Conservation (phyloP, 2,797 vertebrate species). For the Otolemur crassicaudatus region DNA sequence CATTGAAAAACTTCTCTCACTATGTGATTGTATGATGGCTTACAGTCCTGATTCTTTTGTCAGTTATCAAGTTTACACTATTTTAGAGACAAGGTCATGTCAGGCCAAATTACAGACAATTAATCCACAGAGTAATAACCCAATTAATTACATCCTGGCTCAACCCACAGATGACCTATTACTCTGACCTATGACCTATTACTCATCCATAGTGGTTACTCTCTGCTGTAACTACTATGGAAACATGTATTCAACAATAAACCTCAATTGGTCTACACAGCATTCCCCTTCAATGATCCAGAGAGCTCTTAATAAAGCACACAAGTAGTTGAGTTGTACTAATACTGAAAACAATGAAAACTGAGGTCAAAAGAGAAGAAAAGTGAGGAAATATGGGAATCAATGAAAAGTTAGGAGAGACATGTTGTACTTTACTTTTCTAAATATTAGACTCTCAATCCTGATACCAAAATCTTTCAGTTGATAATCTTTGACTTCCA, state of each 20-base stretch:
- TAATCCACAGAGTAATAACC: constrained; percentile 8
- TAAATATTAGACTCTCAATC: background rate
- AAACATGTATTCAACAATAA: constrained; percentile 36
- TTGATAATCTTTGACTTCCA: background rate
- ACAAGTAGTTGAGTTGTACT: background rate
- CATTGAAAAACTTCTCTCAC: background rate
- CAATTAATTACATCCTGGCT: background rate
- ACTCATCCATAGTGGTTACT: background rate
- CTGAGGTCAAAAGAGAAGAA: background rate
- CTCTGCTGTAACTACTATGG: background rate
- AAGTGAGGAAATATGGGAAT: no score
- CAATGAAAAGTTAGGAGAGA: background rate
- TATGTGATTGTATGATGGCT: background rate
- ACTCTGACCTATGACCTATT: background rate
- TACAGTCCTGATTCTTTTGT: background rate
- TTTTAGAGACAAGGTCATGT: constrained; percentile 14
- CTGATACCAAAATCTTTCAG: background rate
- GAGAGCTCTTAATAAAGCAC: constrained; percentile 36
- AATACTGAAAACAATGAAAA: background rate
- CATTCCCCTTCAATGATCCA: constrained; percentile 30
- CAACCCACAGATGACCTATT: constrained; percentile 17
- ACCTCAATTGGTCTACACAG: background rate
- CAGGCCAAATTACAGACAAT: background rate
- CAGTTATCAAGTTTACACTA: background rate
- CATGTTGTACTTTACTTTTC: background rate